These are phyloP conservation scores for Trachymyrmex cornetzi DNA, from an alignment of 1,140 invertebrate genomes.

Conservation along the genomic window DNA sequence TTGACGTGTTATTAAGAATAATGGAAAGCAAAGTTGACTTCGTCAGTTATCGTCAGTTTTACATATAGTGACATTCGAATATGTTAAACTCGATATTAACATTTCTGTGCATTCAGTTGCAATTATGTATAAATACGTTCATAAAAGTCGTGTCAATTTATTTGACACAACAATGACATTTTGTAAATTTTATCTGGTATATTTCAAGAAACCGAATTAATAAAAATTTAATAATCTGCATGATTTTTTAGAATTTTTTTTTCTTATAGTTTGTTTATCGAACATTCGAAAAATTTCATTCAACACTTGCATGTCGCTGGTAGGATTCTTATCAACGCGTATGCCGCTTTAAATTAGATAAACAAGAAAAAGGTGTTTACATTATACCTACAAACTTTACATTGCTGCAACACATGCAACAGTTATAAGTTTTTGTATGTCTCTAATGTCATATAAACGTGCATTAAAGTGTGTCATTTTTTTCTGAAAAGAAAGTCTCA, in stretches of 20 bases:
- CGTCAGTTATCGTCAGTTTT: neutral
- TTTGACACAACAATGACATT: neutral
- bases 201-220: neutral
- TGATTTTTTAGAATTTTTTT: neutral
- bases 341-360: constrained; percentile 31
- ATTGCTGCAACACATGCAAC: neutral
- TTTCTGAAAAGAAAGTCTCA: neutral
- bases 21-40: constrained; percentile 15
- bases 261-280: neutral
- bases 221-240: neutral
- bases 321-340: constrained; percentile 27
- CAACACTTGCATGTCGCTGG: too few species aligned
- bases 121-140: neutral
- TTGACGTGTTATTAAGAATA: constrained; percentile 18
- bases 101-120: neutral
- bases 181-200: neutral
- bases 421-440: neutral
- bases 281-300: neutral
- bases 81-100: neutral
- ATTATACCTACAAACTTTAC: neutral
- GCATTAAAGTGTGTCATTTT: neutral
- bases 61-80: neutral
- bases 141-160: neutral
- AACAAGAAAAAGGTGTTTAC: constrained; percentile 28
- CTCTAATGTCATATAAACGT: neutral